Base-by-base conservation (phyloP, 1,140 invertebrate species). In the Dryas iulia region DNA sequence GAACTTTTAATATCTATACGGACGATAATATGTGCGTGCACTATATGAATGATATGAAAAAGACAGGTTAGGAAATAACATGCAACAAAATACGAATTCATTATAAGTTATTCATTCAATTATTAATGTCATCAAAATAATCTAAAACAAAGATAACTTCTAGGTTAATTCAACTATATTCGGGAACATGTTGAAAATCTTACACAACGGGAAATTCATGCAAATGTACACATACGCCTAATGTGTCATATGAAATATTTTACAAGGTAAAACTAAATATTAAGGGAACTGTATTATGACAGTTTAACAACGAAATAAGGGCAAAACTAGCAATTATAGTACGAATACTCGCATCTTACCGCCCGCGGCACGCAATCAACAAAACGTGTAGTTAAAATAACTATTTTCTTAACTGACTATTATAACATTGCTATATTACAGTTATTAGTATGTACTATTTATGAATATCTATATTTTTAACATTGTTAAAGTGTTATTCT, bases 291-390 rank as follows among this genome's bases (percentile, higher is more conserved):
- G 24, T 26, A 64, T 10, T 31, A 23, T 25, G 63, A 58, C 69
- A 58, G 61, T 66, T 67, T 30, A 52, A 12, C 25, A 28, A 10
- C 14, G 39, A 24, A 30, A 62, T 62, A 18, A 53, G 59, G 3
- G 7, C 31, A 33, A 54, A 57, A 33, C 56, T 69, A 58, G 52
- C 59, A 69, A 62, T 69, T 33, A 61, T 21, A 7, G 56, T 30
- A 23, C 11, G 84, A 85, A 68, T 78, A 87, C 70, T 78, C 77
- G 79, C 80, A 82, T 81, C 83, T 86, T 83, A 86, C 85, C 82
- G 58, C 62, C 65, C 65, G 56, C 25, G 52, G 39, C 70, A 56
- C 52, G 54, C 75, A 75, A 76, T 74, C 79, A 79, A 84, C 72
- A 73, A 60, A 79, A 66, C 25, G n/a, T 52, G 23, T 52, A 25